These are phyloP conservation scores for Pontoporia blainvillei DNA, from an alignment of 2,113 vertebrate genomes.

Conservation along the genomic window DNA sequence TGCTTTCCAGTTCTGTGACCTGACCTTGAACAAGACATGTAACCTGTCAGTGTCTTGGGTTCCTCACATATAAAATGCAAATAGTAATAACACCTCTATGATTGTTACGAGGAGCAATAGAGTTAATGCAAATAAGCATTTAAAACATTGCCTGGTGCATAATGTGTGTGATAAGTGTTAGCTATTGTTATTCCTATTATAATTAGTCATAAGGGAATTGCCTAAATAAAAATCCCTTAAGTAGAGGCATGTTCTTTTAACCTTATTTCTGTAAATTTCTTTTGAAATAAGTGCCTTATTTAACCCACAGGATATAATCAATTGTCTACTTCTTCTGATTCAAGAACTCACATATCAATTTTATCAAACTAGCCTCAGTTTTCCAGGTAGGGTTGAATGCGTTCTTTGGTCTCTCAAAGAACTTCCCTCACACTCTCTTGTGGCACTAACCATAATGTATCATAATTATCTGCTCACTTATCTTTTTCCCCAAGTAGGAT, in stretches of 20 bases:
- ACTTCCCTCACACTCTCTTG: not conserved
- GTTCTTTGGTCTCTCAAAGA: not conserved
- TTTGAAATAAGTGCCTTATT: not conserved
- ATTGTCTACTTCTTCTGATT: not conserved
- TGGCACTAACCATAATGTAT: not conserved
- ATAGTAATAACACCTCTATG: not conserved
- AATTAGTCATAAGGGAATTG: not conserved
- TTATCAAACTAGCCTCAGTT: not conserved
- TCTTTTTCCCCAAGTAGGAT: not conserved
- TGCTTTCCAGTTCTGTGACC: not conserved
- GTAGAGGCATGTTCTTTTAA: not conserved
- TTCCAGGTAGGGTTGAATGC: not conserved
- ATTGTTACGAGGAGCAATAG: not conserved
- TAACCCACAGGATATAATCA: not conserved
- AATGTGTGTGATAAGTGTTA: not conserved
- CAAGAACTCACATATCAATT: not conserved
- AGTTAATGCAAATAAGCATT: not conserved
- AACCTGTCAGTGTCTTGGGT: not conserved
- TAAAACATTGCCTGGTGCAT: not conserved
- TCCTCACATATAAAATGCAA: not conserved
- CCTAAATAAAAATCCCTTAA: not conserved
- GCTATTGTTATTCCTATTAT: not conserved
- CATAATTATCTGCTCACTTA: not conserved
- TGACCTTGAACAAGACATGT: slow-evolving; percentile 15
- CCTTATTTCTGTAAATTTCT: not conserved